phyloP scores from a whole-genome alignment of 2,888 invertebrate species.

The Leucozona laternaria region DNA sequence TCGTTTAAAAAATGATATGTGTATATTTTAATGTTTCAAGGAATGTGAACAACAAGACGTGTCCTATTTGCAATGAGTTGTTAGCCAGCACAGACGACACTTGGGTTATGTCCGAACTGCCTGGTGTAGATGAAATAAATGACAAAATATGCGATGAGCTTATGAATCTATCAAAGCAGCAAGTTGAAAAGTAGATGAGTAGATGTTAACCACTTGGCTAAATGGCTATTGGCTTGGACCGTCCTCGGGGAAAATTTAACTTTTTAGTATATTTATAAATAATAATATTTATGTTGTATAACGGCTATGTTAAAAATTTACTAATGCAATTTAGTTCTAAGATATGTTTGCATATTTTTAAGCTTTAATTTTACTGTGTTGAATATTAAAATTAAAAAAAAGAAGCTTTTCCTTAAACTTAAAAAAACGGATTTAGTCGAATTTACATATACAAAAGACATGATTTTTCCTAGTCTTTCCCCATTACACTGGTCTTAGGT shows the following conservation, averaged over 20 bases:
- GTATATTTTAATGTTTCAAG: constrained; percentile 81
- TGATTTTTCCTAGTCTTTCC: too few species aligned
- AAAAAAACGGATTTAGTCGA: neutral
- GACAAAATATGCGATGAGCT: constrained; percentile 84
- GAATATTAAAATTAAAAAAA: neutral
- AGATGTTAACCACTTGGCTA: neutral
- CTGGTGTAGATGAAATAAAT: constrained; percentile 86
- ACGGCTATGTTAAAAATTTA: neutral
- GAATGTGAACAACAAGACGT: constrained; percentile 88
- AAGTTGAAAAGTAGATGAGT: constrained; percentile 51
- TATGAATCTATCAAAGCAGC: constrained; percentile 78
- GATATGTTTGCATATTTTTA: neutral
- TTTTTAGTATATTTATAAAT: neutral
- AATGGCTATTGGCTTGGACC: neutral
- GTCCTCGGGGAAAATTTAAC: constrained; percentile 12
- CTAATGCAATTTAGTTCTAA: neutral
- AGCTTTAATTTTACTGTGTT: neutral
- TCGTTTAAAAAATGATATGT: too few species aligned
- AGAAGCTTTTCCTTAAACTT: neutral
- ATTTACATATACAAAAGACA: neutral
- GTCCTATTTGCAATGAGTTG: constrained; percentile 88
- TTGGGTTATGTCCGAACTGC: constrained; percentile 87
- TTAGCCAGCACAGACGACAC: constrained; percentile 87
- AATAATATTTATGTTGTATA: neutral
- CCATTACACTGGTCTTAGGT: too few species aligned